phyloP scores from a whole-genome alignment of 2,113 vertebrate species.

The Esox niger region DNA sequence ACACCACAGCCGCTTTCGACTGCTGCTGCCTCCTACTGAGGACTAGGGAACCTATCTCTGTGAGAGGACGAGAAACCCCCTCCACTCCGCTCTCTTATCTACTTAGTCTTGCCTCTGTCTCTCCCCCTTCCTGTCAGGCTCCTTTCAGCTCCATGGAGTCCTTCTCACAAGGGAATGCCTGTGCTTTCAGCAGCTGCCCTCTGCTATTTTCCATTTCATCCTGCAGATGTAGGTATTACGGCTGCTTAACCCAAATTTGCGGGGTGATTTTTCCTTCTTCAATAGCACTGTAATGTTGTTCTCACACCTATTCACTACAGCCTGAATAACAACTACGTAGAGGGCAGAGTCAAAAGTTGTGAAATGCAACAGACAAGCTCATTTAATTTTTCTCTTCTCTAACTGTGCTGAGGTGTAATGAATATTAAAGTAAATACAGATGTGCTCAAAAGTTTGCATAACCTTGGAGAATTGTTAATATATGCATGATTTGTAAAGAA shows the following conservation, averaged over 20 bases:
- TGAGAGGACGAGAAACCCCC: conserved; percentile 12
- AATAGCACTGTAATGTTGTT: not conserved
- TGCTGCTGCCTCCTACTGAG: conserved; percentile 15
- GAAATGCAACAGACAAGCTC: conserved; percentile 34
- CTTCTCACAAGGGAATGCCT: conserved; percentile 25
- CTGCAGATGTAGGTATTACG: conserved; percentile 32
- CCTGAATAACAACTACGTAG: not conserved
- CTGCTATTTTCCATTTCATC: conserved; percentile 29
- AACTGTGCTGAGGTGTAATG: conserved; percentile 30
- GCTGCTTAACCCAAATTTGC: not conserved
- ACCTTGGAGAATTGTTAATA: too few species aligned
- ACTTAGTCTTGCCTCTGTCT: not conserved
- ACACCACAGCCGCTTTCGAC: not conserved
- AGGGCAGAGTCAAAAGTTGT: not conserved
- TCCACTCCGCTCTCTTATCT: conserved; percentile 10
- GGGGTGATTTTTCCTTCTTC: not conserved
- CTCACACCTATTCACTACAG: not conserved
- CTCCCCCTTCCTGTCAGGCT: conserved; percentile 14
- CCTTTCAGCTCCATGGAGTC: not conserved
- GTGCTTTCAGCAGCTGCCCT: conserved; percentile 49
- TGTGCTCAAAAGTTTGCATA: too few species aligned
- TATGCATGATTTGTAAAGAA: too few species aligned
- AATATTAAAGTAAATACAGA: too few species aligned
- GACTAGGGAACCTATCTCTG: conserved; percentile 32
- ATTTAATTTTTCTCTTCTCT: conserved; percentile 27